These are phyloP conservation scores for Zaprionus davidi DNA, from an alignment of 1,140 invertebrate genomes.

Conservation along the genomic window DNA sequence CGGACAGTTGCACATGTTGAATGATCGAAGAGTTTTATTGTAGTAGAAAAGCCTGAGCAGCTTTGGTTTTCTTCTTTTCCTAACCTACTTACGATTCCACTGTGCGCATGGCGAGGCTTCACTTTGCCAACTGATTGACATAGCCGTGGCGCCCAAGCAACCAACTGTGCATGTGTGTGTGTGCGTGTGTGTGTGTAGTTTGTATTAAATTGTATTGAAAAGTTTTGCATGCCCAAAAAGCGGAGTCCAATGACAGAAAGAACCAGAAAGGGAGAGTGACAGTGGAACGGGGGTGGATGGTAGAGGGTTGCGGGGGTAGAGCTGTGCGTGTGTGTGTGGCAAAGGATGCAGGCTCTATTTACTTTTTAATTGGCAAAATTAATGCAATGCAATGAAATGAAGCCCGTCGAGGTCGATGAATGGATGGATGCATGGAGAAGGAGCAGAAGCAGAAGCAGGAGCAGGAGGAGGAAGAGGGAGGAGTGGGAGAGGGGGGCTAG, in stretches of 20 bases:
- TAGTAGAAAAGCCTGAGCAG: no score
- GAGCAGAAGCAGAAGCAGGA: background rate
- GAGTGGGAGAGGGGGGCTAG: background rate
- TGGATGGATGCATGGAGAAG: constrained; percentile 3
- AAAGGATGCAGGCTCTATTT: constrained; percentile 81
- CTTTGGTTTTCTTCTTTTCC: no score
- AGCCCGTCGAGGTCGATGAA: constrained; percentile 50
- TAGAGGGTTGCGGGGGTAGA: background rate
- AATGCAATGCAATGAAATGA: constrained; percentile 82
- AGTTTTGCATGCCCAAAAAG: constrained; percentile 55
- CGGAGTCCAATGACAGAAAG: background rate
- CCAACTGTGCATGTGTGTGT: background rate
- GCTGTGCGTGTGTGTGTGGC: constrained; percentile 4
- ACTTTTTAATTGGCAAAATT: constrained; percentile 83
- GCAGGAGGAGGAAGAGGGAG: background rate
- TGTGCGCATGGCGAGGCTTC: constrained; percentile 28
- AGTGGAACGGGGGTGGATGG: background rate
- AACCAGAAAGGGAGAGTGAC: background rate
- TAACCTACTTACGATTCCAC: no score
- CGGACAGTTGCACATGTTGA: no score
- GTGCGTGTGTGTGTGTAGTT: constrained; percentile 38
- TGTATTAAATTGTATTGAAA: constrained; percentile 75
- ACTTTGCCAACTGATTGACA: constrained; percentile 40
- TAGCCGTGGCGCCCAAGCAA: constrained; percentile 21
- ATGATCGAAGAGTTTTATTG: no score